A percentile compares a stretch with the other conserved stretches of the same genome.
phyloP scores from a whole-genome alignment of 2,797 vertebrate genomes.

The Hemitrygon akajei region DNA sequence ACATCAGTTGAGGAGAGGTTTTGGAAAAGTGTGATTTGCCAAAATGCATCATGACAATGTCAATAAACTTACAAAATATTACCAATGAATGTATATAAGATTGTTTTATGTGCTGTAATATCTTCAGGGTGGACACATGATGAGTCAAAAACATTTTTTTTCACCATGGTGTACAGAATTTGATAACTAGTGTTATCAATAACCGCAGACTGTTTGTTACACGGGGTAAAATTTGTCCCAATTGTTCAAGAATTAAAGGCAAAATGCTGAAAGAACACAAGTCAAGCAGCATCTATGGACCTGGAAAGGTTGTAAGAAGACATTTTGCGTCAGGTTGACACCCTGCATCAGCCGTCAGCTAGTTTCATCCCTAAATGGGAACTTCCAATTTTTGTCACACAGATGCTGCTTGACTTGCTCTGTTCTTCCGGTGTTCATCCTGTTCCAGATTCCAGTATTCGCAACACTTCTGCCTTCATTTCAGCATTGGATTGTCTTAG shows the following conservation, averaged over 20 bases:
- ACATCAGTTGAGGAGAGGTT: not conserved
- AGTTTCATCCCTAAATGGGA: no score
- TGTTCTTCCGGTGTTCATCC: no score
- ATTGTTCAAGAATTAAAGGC: not conserved
- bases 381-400: no score
- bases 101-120: slow-evolving; percentile 30
- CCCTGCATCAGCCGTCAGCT: no score
- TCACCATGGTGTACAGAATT: not conserved
- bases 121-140: not conserved
- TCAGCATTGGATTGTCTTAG: not conserved
- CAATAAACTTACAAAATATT: not conserved
- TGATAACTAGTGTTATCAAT: not conserved
- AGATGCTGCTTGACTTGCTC: no score
- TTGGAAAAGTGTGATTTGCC: slow-evolving; percentile 11
- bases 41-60: slow-evolving; percentile 26
- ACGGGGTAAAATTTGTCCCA: not conserved
- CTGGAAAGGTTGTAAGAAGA: no score
- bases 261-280: no score
- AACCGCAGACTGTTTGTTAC: not conserved
- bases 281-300: no score
- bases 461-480: no score
- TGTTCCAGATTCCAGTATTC: no score
- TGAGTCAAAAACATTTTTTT: not conserved
- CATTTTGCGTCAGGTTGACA: no score
- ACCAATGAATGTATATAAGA: not conserved